Conservation (phyloP, 2,888 invertebrate genomes). For the Dinocampus coccinellae region DNA sequence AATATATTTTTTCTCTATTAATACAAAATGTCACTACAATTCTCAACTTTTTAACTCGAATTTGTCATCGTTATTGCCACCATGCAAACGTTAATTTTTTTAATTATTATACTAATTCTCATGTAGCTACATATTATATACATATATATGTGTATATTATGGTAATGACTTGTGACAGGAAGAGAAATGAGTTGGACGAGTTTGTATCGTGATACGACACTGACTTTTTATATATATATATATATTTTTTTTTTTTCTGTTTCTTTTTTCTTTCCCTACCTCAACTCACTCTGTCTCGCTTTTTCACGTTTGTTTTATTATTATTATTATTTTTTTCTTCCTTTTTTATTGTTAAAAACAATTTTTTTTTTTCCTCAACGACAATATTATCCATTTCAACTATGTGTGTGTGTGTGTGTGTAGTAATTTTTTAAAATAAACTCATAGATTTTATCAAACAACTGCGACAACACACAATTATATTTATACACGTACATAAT, state of each 20-base stretch:
- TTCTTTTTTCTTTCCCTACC: conserved; percentile 35
- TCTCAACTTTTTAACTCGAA: conserved; percentile 41
- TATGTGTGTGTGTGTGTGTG: too few species aligned
- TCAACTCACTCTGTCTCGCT: conserved; percentile 39
- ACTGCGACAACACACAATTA: too few species aligned
- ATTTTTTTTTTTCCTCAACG: too few species aligned
- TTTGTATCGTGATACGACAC: conserved; percentile 6
- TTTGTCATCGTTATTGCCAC: not conserved
- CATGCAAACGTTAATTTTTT: conserved; percentile 58
- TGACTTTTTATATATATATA: not conserved
- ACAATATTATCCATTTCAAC: too few species aligned
- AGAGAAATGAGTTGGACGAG: conserved; percentile 40
- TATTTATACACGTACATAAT: too few species aligned
- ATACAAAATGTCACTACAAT: not conserved
- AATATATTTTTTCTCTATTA: not conserved
- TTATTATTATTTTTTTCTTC: too few species aligned
- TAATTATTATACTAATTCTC: conserved; percentile 63
- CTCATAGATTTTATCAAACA: too few species aligned
- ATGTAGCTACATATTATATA: conserved; percentile 46
- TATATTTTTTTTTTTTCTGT: not conserved
- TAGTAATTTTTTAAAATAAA: too few species aligned
- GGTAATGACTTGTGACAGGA: conserved; percentile 65
- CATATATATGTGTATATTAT: conserved; percentile 49
- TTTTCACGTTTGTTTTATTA: conserved; percentile 27
- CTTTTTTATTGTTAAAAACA: too few species aligned